A percentile compares a stretch with the other conserved stretches of the same genome.
Conservation (phyloP, 2,888 invertebrate species). For the Callimorpha dominula region DNA sequence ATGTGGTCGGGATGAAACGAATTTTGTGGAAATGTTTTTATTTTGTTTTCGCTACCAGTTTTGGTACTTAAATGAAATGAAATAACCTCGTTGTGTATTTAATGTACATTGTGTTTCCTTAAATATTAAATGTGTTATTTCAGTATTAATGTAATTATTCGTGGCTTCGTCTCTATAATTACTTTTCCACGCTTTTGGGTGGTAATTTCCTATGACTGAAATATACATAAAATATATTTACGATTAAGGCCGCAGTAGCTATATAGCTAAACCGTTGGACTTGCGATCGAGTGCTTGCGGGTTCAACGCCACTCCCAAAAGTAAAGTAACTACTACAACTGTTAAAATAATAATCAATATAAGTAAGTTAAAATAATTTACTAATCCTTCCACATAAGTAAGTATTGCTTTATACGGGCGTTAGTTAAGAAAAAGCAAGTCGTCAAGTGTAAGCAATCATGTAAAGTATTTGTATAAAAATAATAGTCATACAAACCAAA, state of each 20-base stretch:
- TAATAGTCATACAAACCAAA: too few relatives aligned
- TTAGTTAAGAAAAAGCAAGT: too few relatives aligned
- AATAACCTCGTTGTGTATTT: conserved; percentile 8
- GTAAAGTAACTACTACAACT: too few relatives aligned
- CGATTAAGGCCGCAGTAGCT: neutral
- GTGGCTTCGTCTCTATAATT: neutral
- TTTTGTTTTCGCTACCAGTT: conserved; percentile 24
- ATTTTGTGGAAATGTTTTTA: conserved; percentile 24
- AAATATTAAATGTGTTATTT: conserved; percentile 11
- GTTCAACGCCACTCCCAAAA: too few relatives aligned
- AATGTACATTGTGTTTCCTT: conserved; percentile 7
- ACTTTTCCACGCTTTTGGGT: neutral
- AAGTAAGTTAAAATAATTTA: too few relatives aligned
- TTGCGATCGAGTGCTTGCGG: neutral
- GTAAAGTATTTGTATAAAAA: too few relatives aligned
- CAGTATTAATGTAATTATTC: neutral
- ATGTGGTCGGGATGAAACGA: conserved; percentile 37
- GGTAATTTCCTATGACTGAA: too few relatives aligned
- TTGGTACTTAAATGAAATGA: conserved; percentile 16
- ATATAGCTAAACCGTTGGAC: neutral
- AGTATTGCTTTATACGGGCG: too few relatives aligned
- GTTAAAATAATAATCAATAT: too few relatives aligned
- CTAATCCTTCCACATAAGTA: too few relatives aligned
- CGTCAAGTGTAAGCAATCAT: too few relatives aligned
- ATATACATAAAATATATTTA: neutral